Conservation (phyloP, 2,113 vertebrate species). For the Stegastes partitus region DNA sequence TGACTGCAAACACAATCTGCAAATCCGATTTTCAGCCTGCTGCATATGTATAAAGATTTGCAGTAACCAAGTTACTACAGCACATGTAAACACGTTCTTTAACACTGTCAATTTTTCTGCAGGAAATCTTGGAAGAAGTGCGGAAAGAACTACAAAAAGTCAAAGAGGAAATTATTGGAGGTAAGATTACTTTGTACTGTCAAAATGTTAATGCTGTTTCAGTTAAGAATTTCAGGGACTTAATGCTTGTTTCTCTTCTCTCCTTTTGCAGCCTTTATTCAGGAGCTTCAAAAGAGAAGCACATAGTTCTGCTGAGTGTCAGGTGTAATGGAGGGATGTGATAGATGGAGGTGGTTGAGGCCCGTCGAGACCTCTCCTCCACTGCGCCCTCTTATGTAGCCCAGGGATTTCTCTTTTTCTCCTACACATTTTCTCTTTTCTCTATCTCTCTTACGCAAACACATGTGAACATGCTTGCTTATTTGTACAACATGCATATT, state of each 20-base stretch:
- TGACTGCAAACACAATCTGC: too few species aligned
- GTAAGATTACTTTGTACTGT: slow-evolving; percentile 60
- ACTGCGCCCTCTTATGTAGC: slow-evolving; percentile 71
- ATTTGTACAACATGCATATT: slow-evolving; percentile 67
- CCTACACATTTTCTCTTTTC: slow-evolving; percentile 48
- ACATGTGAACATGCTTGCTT: slow-evolving; percentile 65
- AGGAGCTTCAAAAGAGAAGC: slow-evolving; percentile 90
- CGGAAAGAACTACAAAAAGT: slow-evolving; percentile 93
- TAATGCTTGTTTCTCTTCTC: not conserved
- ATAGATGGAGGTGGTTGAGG: slow-evolving; percentile 51
- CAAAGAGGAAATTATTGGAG: slow-evolving; percentile 95
- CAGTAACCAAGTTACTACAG: not conserved
- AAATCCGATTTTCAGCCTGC: not conserved
- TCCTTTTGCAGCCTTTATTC: slow-evolving; percentile 87
- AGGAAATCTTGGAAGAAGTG: slow-evolving; percentile 94
- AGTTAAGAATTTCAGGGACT: not conserved
- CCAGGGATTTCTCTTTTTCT: slow-evolving; percentile 81
- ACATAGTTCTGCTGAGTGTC: slow-evolving; percentile 83
- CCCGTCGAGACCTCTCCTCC: slow-evolving; percentile 52
- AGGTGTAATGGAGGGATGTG: slow-evolving; percentile 64
- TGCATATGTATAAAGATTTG: not conserved
- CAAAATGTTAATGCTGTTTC: not conserved
- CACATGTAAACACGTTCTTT: not conserved
- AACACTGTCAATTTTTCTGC: slow-evolving; percentile 30
- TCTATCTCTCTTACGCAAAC: slow-evolving; percentile 51